Conservation (phyloP, 1,140 invertebrate species). For the Lepidurus packardi region DNA sequence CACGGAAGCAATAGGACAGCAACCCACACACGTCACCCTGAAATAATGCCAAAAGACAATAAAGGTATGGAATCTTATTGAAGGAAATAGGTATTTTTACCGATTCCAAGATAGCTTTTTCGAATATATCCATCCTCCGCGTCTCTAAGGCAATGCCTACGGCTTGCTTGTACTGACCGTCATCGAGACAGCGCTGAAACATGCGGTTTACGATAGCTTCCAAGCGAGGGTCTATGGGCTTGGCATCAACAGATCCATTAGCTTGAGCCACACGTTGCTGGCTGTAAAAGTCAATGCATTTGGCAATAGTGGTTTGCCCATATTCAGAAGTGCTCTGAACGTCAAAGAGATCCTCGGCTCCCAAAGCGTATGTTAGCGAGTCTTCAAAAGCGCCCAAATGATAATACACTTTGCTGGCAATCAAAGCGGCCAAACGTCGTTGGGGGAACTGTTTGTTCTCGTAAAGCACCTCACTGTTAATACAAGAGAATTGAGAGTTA, state of each 20-base stretch:
- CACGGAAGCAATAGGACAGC: slow-evolving; percentile 90
- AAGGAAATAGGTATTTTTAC: slow-evolving; percentile 45
- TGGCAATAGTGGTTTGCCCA: slow-evolving; percentile 92
- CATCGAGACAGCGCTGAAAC: slow-evolving; percentile 91
- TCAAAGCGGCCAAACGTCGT: slow-evolving; percentile 86
- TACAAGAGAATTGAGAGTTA: background rate
- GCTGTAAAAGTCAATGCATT: slow-evolving; percentile 93
- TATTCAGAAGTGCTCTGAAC: slow-evolving; percentile 89
- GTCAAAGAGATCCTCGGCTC: slow-evolving; percentile 88
- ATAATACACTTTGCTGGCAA: slow-evolving; percentile 98
- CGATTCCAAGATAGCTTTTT: slow-evolving; percentile 80
- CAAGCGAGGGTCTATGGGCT: slow-evolving; percentile 75
- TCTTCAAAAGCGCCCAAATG: slow-evolving; percentile 95
- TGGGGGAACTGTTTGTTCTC: slow-evolving; percentile 82
- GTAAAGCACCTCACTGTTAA: slow-evolving; percentile 79
- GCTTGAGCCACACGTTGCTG: slow-evolving; percentile 66
- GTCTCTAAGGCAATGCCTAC: slow-evolving; percentile 92
- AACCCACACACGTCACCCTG: slow-evolving; percentile 80
- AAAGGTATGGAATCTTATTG: background rate
- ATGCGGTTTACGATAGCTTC: slow-evolving; percentile 94
- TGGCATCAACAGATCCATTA: slow-evolving; percentile 53
- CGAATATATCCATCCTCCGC: slow-evolving; percentile 90
- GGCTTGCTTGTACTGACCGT: slow-evolving; percentile 88
- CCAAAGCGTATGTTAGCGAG: slow-evolving; percentile 86
- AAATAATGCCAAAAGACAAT: no score